Conservation (phyloP, 2,888 invertebrate genomes). For the Oscheius onirici region DNA sequence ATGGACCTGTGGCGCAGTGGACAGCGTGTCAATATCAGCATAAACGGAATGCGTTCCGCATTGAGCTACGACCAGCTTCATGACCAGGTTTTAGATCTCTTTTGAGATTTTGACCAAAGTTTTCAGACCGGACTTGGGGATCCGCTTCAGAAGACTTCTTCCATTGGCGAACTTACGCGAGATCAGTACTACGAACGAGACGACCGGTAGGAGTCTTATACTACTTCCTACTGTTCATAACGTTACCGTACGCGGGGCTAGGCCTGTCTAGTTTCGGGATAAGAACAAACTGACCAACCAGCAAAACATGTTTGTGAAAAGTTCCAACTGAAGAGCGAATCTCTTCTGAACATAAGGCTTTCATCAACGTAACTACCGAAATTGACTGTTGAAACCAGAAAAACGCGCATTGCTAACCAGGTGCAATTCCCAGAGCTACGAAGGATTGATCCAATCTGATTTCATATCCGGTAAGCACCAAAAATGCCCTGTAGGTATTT, state of each 20-base stretch:
- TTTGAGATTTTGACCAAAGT: background rate
- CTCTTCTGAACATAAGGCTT: too few species aligned
- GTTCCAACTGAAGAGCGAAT: too few species aligned
- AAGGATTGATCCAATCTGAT: too few species aligned
- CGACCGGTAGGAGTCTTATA: background rate
- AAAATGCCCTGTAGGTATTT: too few species aligned
- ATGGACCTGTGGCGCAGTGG: slow-evolving; percentile 32
- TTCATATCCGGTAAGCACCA: too few species aligned
- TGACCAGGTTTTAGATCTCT: slow-evolving; percentile 7
- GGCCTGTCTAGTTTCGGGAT: too few species aligned
- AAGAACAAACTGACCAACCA: too few species aligned
- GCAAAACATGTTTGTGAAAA: too few species aligned
- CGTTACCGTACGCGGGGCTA: background rate
- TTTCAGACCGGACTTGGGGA: background rate
- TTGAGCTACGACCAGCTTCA: slow-evolving; percentile 37
- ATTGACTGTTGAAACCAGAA: too few species aligned
- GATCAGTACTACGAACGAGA: slow-evolving; percentile 26
- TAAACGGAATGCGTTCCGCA: slow-evolving; percentile 24
- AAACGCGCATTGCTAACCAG: too few species aligned
- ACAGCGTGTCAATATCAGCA: background rate
- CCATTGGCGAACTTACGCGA: slow-evolving; percentile 21
- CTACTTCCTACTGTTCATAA: background rate
- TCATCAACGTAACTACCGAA: too few species aligned
- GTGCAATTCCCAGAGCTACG: too few species aligned
- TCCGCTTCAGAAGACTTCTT: slow-evolving; percentile 17